phyloP scores from a whole-genome alignment of 2,113 vertebrate genomes.

The Zosterops japonicus region DNA sequence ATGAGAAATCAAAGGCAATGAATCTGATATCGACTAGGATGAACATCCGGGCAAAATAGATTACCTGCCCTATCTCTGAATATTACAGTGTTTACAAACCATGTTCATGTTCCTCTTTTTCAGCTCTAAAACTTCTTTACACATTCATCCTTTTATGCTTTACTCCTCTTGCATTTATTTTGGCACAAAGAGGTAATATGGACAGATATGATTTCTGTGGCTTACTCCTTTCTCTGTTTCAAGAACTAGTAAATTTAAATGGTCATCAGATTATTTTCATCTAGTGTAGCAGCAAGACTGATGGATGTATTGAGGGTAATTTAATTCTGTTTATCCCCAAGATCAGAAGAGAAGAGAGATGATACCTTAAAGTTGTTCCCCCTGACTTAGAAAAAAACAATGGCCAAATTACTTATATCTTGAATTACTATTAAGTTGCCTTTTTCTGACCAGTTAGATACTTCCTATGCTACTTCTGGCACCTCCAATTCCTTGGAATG shows the following conservation, averaged over 20 bases:
- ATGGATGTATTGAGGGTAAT: background rate
- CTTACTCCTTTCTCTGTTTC: background rate
- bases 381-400: background rate
- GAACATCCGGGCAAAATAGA: background rate
- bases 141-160: background rate
- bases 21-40: background rate
- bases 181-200: background rate
- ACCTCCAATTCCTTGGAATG: background rate
- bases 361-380: accelerated
- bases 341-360: background rate
- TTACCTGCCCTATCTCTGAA: background rate
- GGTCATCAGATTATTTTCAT: background rate
- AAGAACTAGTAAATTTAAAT: background rate
- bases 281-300: background rate
- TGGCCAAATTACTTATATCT: background rate
- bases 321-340: background rate
- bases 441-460: background rate
- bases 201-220: background rate
- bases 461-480: background rate
- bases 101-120: accelerated
- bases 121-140: background rate
- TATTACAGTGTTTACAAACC: background rate
- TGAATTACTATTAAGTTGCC: background rate
- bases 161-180: background rate
- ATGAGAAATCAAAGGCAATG: background rate